Percentiles rank a stretch among this genome's conserved stretches.
Conservation (phyloP, 2,113 vertebrate genomes). For the Addax nasomaculatus region DNA sequence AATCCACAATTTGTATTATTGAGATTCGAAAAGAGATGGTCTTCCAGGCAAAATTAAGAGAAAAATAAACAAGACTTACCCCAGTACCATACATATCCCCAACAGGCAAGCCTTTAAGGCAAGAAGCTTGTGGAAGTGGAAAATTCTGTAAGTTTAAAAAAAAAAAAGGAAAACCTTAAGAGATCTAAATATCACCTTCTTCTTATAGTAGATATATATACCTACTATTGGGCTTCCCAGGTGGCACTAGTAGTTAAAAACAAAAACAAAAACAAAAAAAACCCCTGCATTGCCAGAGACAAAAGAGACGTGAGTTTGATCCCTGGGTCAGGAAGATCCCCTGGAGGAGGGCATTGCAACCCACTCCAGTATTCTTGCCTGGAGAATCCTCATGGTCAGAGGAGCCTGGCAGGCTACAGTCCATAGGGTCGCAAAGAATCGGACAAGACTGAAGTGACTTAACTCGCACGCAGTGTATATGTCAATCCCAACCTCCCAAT, state of each 20-base stretch:
- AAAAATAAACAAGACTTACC: not conserved
- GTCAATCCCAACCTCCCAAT: not conserved
- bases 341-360: not conserved
- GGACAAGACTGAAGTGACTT: not conserved
- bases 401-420: not conserved
- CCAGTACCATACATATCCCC: not conserved
- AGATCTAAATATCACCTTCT: not conserved
- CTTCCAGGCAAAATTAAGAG: slow-evolving; percentile 44
- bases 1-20: not conserved
- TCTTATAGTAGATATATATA: not conserved
- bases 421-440: not conserved
- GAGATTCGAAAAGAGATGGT: slow-evolving; percentile 12
- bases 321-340: not conserved
- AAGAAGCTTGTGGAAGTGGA: not conserved
- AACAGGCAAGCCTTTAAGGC: not conserved
- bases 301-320: not conserved
- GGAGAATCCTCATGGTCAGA: not conserved
- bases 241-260: not conserved
- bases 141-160: not conserved
- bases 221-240: not conserved
- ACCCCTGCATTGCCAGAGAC: fast-evolving
- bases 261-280: not conserved
- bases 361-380: not conserved
- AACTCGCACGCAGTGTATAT: not conserved
- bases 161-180: not conserved